Evolutionary conservation across 2,113 vertebrate genomes (phyloP), one percentile per base, ranked within the genome.

Genomic region (Oncorhynchus kisutch): DNA sequence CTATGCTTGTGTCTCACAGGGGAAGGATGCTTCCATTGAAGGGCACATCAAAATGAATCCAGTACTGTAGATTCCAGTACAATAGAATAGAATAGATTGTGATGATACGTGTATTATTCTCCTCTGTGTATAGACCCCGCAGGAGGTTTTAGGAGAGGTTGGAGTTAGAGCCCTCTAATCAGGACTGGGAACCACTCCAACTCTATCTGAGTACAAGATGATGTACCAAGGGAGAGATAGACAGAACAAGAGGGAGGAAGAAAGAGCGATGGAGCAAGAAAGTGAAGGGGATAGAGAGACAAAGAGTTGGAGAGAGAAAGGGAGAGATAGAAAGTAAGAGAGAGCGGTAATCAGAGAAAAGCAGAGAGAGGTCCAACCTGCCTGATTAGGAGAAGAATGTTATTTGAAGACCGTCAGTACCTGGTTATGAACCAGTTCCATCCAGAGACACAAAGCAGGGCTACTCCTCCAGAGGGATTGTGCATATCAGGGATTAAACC

Each of bases 341-440:
- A 25, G 7, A 70, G 48, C 66, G 57, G 20, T 20, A 59, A 67
- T 25, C 68, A 67, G 76, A 54, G 54, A 45, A 22, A 62, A n/a
- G 2, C 29, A 62, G 72, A 72, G 49, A 48, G 72, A 91, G 90
- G 83, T 78, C 71, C 85, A 88, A 88, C 87, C 90, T 81, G 59
- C 76, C 88, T 91, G 92, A 92, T 92, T 94, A 91, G 87, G 84
- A 83, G 84, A 88, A 90, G 88, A 86, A 81, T 81, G 90, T 90
- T 91, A 89, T 93, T 91, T 92, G 89, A 91, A 91, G 90, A 89
- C 84, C 86, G 87, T 91, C 88, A 84, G 87, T 85, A 87, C 86
- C 87, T 88, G 86, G 87, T 88, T 88, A 89, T 88, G 88, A 83
- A 83, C 81, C 82, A 87, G 85, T 86, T 82, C 59, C 82, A 78